A percentile compares a stretch with the other conserved stretches of the same genome.
phyloP scores from a whole-genome alignment of 2,888 invertebrate species.

The Cheilosia scutellata region DNA sequence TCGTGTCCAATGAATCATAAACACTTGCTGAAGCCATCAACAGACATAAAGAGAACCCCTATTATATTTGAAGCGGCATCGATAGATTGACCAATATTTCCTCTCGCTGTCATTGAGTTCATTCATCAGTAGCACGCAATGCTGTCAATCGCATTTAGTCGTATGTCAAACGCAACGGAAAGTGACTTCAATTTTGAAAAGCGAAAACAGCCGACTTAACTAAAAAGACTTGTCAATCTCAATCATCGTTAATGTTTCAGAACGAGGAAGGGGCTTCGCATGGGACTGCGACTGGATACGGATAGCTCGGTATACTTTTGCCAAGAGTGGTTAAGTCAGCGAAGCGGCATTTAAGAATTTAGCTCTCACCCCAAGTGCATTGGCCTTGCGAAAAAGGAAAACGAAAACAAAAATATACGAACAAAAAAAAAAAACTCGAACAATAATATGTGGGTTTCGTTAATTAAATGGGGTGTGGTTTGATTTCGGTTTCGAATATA shows the following conservation, averaged over 20 bases:
- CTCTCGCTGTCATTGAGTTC: conserved; percentile 45
- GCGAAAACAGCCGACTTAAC: conserved; percentile 29
- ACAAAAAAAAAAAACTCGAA: conserved; percentile 18
- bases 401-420: conserved; percentile 12
- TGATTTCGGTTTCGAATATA: background rate
- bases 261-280: conserved; percentile 27
- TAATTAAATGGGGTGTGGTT: conserved; percentile 70
- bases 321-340: conserved; percentile 47
- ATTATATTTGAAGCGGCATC: background rate
- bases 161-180: conserved; percentile 63
- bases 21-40: conserved; percentile 36
- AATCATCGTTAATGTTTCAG: conserved; percentile 66
- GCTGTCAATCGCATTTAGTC: conserved; percentile 66
- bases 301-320: background rate
- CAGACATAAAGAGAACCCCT: conserved; percentile 37
- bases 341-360: conserved; percentile 50
- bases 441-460: conserved; percentile 59
- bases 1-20: conserved; percentile 39
- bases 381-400: conserved; percentile 60
- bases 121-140: conserved; percentile 65
- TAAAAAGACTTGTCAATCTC: conserved; percentile 74
- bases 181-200: conserved; percentile 47
- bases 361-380: conserved; percentile 60
- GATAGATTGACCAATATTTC: conserved; percentile 41
- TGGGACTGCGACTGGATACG: conserved; percentile 2